Conservation (phyloP, 1,140 invertebrate species). For the Acyrthosiphon pisum region DNA sequence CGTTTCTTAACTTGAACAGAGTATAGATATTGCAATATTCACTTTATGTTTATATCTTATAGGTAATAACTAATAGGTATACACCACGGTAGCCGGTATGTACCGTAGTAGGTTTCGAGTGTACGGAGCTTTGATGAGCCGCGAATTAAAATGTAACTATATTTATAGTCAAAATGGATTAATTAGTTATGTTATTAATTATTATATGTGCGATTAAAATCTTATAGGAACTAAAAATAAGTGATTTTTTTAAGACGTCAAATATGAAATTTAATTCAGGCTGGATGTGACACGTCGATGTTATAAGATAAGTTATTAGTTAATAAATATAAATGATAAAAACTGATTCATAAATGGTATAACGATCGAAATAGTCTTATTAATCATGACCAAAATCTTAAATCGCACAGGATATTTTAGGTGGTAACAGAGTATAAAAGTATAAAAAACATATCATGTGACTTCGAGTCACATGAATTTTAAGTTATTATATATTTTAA, state of each 20-base stretch:
- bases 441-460: background rate
- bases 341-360: background rate
- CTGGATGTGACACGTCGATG: background rate
- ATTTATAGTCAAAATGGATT: background rate
- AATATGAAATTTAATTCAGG: background rate
- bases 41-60: background rate
- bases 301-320: background rate
- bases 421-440: too few species aligned
- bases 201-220: too few species aligned
- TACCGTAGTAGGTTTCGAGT: too few species aligned
- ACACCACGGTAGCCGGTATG: too few species aligned
- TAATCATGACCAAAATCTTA: background rate
- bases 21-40: background rate
- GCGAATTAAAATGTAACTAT: too few species aligned
- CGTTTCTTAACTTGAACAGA: too few species aligned
- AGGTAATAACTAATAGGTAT: too few species aligned
- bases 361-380: background rate
- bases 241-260: background rate
- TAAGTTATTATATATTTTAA: background rate
- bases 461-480: background rate
- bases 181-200: background rate
- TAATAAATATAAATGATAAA: slow-evolving; percentile 4
- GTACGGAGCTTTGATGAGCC: too few species aligned
- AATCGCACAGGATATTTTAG: background rate
- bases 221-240: background rate